A percentile compares a stretch with the other conserved stretches of the same genome.
These are phyloP conservation scores for Pelecanus crispus DNA, from an alignment of 2,113 vertebrate species.

Conservation along the genomic window DNA sequence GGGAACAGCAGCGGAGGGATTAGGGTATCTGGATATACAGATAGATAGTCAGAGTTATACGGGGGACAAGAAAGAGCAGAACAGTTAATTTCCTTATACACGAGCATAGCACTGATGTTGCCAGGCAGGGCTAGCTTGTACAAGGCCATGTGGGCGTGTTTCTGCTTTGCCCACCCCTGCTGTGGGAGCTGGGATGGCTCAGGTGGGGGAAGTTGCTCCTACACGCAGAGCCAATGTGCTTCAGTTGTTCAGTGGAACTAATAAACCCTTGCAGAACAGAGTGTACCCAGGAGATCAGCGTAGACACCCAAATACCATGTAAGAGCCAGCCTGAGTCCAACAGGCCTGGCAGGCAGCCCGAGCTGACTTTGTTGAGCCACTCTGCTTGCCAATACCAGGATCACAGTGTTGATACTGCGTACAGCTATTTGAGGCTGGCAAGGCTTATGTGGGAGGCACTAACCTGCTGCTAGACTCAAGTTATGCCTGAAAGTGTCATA, in stretches of 20 bases:
- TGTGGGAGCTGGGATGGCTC: background rate
- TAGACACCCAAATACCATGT: background rate
- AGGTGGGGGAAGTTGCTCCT: background rate
- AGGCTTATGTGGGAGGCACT: background rate
- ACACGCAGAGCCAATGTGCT: background rate
- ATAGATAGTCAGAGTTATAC: background rate
- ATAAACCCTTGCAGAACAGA: background rate
- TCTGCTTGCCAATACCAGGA: background rate
- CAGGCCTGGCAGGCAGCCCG: constrained; percentile 6
- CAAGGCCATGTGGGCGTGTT: rapidly evolving
- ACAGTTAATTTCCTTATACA: background rate
- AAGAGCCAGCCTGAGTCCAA: background rate
- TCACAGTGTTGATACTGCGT: background rate
- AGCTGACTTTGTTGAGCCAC: background rate
- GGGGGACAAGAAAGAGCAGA: background rate
- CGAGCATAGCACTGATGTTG: background rate
- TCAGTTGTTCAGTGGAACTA: background rate
- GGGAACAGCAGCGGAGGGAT: background rate
- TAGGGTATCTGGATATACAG: background rate
- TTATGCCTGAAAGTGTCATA: background rate
- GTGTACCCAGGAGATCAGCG: background rate
- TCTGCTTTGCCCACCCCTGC: background rate
- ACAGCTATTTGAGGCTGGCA: background rate
- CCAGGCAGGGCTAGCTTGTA: background rate
- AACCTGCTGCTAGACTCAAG: background rate